Evolutionary conservation across 1,140 invertebrate species (phyloP), one percentile per base, ranked within the genome.

Genomic region (Meloidogyne exigua): DNA sequence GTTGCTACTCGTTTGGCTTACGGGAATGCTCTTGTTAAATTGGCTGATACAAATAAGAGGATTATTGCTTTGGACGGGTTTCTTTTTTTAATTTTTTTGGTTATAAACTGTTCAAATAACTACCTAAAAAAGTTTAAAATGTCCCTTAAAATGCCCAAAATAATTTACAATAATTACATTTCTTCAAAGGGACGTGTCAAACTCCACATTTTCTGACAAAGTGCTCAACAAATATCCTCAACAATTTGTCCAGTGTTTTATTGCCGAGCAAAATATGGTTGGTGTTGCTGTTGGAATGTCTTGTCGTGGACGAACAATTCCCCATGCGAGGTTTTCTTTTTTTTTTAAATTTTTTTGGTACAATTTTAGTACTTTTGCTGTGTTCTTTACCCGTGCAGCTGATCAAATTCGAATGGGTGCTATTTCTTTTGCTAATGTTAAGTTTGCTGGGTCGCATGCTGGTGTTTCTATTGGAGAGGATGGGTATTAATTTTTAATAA

Each of bases 371-470:
- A 97, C 97, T 2, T 99, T 99, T 90, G 96, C 96, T 65, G 93
- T 94, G 7, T 99, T 99, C 91, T 94, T 99, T 85, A 93, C 94
- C 0, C 91, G 96, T 85, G 94, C 95, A 67, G 97, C 94, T 89
- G 96, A 99, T 91, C 94, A 95, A 90, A 94, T 99, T 83, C 92
- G 97, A 77, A 99, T 99, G 96, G 96, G 93, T 65, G 96, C 96
- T 21, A 96, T 99, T 84, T 98, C 95, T 42, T 95, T 98, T 90
- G 94, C 93, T 0, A 98, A 99, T 88, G 92, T 95, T 1, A 99
- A 99, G 88, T 95, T 97, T 88, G 93, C 91, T 80, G 92, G 92
- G 15, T 98, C 96, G 11, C 96, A 99, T 89, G 95, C 93, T 88
- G 96, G 96, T 73, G 92, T 98, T 32, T 96, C 94, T 81, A 92